phyloP scores from a whole-genome alignment of 2,888 invertebrate genomes.

The Drosophila ustulata region DNA sequence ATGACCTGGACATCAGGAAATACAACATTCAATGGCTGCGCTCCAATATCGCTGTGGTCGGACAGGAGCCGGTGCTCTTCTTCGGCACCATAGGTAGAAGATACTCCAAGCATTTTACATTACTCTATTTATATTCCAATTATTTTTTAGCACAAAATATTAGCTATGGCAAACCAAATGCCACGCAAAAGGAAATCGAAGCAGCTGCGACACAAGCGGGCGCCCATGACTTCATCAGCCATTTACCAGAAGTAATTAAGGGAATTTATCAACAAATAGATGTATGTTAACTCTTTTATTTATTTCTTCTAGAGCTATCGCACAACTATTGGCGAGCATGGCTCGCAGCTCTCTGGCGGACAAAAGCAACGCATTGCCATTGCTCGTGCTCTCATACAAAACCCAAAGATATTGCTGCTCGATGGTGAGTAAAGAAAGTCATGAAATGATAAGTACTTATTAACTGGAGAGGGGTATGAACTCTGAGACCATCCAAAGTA shows the following conservation, averaged over 20 bases:
- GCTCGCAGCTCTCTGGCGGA: constrained; percentile 92
- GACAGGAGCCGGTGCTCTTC: constrained; percentile 95
- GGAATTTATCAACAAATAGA: neutral
- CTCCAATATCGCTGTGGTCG: constrained; percentile 93
- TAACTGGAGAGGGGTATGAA: too few relatives aligned
- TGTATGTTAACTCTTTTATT: neutral
- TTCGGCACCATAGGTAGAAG: constrained; percentile 88
- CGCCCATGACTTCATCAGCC: constrained; percentile 91
- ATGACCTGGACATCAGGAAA: constrained; percentile 88
- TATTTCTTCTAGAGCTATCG: constrained; percentile 88
- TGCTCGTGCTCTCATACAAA: constrained; percentile 91
- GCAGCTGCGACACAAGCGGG: constrained; percentile 91
- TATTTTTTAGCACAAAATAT: constrained; percentile 86
- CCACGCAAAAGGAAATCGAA: constrained; percentile 89
- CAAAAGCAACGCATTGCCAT: constrained; percentile 95
- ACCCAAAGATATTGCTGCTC: constrained; percentile 90
- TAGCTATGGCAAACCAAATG: constrained; percentile 90
- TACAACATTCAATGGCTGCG: constrained; percentile 91
- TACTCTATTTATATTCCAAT: neutral
- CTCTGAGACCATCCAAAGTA: too few relatives aligned
- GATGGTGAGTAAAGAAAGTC: constrained; percentile 86
- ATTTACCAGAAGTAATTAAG: constrained; percentile 88
- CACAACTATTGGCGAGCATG: constrained; percentile 92
- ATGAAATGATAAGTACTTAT: neutral
- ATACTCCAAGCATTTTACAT: neutral